Evolutionary conservation across 2,888 invertebrate species (phyloP).

Genomic region (Lypha dubia): DNA sequence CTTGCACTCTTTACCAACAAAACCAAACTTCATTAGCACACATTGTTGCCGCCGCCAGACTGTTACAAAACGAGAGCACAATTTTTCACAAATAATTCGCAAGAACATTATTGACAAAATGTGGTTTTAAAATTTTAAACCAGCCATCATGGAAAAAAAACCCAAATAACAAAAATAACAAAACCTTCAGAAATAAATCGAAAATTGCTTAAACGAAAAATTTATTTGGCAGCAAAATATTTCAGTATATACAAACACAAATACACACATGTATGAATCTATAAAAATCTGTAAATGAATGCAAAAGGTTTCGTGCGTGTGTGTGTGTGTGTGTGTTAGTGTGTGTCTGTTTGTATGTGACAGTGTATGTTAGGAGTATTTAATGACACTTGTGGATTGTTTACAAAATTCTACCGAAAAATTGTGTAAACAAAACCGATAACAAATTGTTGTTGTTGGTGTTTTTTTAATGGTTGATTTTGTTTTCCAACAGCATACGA

Average conservation of each 20-base stretch:
- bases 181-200: constrained; percentile 37
- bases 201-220: constrained; percentile 49
- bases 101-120: constrained; percentile 73
- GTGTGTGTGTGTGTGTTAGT: constrained; percentile 6
- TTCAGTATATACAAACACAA: not conserved
- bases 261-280: not conserved
- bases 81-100: constrained; percentile 62
- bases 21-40: not conserved
- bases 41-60: not conserved
- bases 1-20: constrained; percentile 5
- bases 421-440: constrained; percentile 62
- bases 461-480: constrained; percentile 25
- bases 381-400: constrained; percentile 74
- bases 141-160: constrained; percentile 27
- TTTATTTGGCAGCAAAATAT: constrained; percentile 51
- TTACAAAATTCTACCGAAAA: constrained; percentile 63
- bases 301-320: too few relatives aligned
- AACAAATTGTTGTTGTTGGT: constrained; percentile 41
- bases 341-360: constrained; percentile 1
- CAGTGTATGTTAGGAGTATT: constrained; percentile 29
- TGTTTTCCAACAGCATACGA: not conserved
- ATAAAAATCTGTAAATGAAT: too few relatives aligned
- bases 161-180: constrained; percentile 43
- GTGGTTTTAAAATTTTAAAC: constrained; percentile 68
- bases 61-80: constrained; percentile 9